Evolutionary conservation across 2,797 vertebrate species (phyloP).

Genomic region (Florisuga fusca): DNA sequence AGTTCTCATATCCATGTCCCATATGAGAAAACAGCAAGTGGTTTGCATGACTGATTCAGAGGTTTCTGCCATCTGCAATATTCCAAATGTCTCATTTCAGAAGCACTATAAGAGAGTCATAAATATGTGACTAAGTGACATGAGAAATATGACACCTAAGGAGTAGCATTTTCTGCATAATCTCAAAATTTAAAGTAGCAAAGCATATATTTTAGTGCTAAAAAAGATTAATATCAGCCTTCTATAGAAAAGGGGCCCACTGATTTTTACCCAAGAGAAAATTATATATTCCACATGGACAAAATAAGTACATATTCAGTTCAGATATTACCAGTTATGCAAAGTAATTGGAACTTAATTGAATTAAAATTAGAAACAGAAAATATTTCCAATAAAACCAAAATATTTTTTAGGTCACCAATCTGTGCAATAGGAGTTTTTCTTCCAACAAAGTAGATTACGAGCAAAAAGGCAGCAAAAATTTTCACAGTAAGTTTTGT

Average conservation of each 20-base stretch:
- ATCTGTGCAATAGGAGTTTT: not conserved
- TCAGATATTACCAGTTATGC: not conserved
- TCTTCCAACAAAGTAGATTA: not conserved
- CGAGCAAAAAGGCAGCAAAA: not conserved
- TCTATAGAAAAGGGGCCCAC: not conserved
- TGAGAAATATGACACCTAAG: slow-evolving; percentile 29
- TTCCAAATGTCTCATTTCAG: slow-evolving; percentile 45
- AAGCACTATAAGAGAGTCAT: slow-evolving; percentile 5
- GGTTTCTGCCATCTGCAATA: slow-evolving; percentile 43
- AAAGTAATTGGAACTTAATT: not conserved
- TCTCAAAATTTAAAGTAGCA: not conserved
- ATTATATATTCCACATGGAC: not conserved
- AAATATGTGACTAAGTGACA: slow-evolving; percentile 51
- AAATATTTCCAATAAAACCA: not conserved
- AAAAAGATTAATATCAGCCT: slow-evolving; percentile 7
- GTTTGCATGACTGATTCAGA: slow-evolving; percentile 45
- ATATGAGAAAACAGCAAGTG: slow-evolving; percentile 15
- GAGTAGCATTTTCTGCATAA: not conserved
- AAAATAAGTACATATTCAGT: not conserved
- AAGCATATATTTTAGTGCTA: not conserved
- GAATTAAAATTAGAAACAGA: not conserved
- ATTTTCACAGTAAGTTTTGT: not conserved
- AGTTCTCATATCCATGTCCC: slow-evolving; percentile 9
- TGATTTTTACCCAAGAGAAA: not conserved
- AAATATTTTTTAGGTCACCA: not conserved